phyloP scores from a whole-genome alignment of 2,113 vertebrate genomes.

The Suncus etruscus region DNA sequence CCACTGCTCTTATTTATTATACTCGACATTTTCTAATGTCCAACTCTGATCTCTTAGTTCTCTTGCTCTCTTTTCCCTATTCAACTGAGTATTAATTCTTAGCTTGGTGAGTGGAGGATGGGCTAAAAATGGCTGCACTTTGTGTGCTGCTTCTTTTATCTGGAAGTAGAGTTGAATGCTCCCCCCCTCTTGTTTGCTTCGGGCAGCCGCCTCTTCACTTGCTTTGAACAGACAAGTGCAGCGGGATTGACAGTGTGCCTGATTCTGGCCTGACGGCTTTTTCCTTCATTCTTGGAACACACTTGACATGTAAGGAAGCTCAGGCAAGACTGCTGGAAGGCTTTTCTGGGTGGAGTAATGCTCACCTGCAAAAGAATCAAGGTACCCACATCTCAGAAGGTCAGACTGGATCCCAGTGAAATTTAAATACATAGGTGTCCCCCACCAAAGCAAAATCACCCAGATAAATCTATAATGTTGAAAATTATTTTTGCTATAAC shows the following conservation, averaged over 20 bases:
- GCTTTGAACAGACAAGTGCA: neutral
- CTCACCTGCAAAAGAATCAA: neutral
- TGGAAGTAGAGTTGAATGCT: neutral
- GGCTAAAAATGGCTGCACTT: neutral
- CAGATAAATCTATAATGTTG: slow-evolving; percentile 12
- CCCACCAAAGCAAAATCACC: neutral
- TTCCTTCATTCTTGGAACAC: neutral
- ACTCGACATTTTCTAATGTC: neutral
- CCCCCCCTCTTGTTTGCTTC: neutral
- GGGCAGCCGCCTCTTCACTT: neutral
- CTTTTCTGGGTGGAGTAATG: neutral
- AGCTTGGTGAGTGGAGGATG: neutral
- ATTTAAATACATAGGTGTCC: neutral
- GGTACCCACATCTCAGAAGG: neutral
- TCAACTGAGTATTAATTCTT: neutral
- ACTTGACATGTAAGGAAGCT: neutral
- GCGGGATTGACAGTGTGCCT: fast-evolving
- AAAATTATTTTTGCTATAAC: too few species aligned
- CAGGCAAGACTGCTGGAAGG: neutral
- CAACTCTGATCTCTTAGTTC: neutral
- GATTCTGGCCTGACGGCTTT: neutral
- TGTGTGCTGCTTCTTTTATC: neutral
- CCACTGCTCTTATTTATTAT: neutral
- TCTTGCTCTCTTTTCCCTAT: neutral
- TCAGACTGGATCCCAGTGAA: neutral